Evolutionary conservation across 2,888 invertebrate genomes (phyloP), one percentile per base, ranked within the genome.

Genomic region (Amitus sp.): DNA sequence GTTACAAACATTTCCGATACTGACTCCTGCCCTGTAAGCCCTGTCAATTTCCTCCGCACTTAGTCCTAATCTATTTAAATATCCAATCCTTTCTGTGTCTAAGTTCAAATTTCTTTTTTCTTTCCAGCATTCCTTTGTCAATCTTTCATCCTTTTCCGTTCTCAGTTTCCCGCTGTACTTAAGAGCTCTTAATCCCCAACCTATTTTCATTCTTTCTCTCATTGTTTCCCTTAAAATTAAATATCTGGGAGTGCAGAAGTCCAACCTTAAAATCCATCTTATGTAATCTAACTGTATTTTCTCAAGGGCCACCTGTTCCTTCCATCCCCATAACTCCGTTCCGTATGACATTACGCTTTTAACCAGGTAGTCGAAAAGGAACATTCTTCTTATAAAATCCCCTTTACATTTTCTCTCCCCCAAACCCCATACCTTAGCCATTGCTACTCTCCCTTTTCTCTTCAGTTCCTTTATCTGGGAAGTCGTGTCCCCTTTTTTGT

Each of bases 321-420:
- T 17, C 55, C 54, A 58, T 1, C 54, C 42, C 54, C 45, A 62
- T 9, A 62, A 47, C 40, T 62, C 48, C 7, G 33, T 28, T 9
- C 39, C 50, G 18, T 62, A 62, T 0, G n/a, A 9, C 42, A 62
- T 27, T 1, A 52, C 42, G 7, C 55, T 50, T 4, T 18, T 28
- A 13, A 56, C 46, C 45, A 46, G n/a, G 19, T 46, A 33, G 1
- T 40, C 37, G 28, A 52, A 59, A 6, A 59, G 9, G 46, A 30
- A 46, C 28, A 30, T 34, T 27, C 49, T 54, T 20, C 57, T 48
- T 4, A 9, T 17, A 13, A 43, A 51, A 12, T 51, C 51, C 7
- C 45, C 51, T 45, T 13, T 33, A 33, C 46, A 56, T 5, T 7
- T 39, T 0, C 17, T 53, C 33, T 54, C 49, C 19, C 56, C 53